A percentile compares a stretch with the other conserved stretches of the same genome.
These are phyloP conservation scores for Parnassius mnemosyne DNA, from an alignment of 2,888 invertebrate species.

Conservation along the genomic window DNA sequence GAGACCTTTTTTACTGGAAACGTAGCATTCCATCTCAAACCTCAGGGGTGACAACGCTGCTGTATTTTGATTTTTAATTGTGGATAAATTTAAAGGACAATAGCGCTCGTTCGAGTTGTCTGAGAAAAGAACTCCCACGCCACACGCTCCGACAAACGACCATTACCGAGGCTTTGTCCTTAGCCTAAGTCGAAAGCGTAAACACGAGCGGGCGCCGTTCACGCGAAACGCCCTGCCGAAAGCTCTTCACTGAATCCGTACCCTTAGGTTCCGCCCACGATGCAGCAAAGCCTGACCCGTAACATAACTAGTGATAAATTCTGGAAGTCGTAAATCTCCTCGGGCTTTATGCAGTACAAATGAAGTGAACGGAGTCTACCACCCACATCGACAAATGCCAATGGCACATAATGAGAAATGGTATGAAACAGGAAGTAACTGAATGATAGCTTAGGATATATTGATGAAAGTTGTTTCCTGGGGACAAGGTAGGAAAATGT, in stretches of 20 bases:
- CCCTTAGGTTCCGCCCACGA: neutral
- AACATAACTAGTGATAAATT: neutral
- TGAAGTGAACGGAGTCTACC: constrained; percentile 1
- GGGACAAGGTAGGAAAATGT: too few relatives aligned
- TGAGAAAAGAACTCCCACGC: too few relatives aligned
- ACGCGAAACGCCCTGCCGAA: neutral
- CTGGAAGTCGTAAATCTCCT: constrained; percentile 12
- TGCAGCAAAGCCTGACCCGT: neutral
- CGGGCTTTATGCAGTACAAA: neutral
- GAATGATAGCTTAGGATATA: neutral
- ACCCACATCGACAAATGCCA: constrained; percentile 8
- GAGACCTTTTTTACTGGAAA: too few relatives aligned
- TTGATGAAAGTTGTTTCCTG: neutral
- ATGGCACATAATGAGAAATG: constrained; percentile 9
- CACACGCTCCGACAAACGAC: too few relatives aligned
- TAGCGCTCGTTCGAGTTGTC: too few relatives aligned
- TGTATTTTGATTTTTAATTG: too few relatives aligned
- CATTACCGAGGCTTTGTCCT: too few relatives aligned
- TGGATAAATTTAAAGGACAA: too few relatives aligned
- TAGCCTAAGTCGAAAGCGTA: too few relatives aligned
- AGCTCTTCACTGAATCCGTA: too few relatives aligned
- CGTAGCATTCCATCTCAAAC: too few relatives aligned
- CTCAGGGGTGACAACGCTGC: too few relatives aligned
- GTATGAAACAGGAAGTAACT: neutral
- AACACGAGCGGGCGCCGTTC: neutral